These are phyloP conservation scores for Nomada goodeniana DNA, from an alignment of 2,888 invertebrate species.

Conservation along the genomic window DNA sequence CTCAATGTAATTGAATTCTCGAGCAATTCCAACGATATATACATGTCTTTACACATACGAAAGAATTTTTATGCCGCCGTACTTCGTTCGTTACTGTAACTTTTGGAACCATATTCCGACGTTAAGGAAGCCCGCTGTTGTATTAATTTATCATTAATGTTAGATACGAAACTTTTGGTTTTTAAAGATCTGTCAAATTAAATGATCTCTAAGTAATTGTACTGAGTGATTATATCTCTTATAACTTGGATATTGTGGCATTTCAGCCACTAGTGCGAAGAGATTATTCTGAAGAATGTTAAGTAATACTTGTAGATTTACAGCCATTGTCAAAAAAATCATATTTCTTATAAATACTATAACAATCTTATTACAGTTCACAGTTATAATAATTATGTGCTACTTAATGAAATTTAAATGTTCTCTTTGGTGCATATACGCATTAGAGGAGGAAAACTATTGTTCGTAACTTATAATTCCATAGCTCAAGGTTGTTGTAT, in stretches of 20 bases:
- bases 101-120: constrained; percentile 36
- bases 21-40: constrained; percentile 19
- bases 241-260: constrained; percentile 16
- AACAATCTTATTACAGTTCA: neutral
- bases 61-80: constrained; percentile 18
- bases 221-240: constrained; percentile 8
- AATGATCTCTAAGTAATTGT: constrained; percentile 1
- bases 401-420: neutral
- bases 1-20: constrained; percentile 41
- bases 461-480: neutral
- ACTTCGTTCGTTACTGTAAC: constrained; percentile 27
- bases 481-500: neutral
- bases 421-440: neutral
- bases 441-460: neutral
- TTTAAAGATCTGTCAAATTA: constrained; percentile 28
- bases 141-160: constrained; percentile 15
- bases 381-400: neutral
- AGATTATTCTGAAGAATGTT: constrained; percentile 32
- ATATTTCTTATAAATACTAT: neutral
- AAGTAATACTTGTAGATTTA: constrained; percentile 34
- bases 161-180: constrained; percentile 22
- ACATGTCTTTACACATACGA: constrained; percentile 10
- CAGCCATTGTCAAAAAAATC: constrained; percentile 12
- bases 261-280: constrained; percentile 25
- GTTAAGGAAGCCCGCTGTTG: constrained; percentile 26